phyloP scores from a whole-genome alignment of 2,888 invertebrate species.

The Clostera curtula region DNA sequence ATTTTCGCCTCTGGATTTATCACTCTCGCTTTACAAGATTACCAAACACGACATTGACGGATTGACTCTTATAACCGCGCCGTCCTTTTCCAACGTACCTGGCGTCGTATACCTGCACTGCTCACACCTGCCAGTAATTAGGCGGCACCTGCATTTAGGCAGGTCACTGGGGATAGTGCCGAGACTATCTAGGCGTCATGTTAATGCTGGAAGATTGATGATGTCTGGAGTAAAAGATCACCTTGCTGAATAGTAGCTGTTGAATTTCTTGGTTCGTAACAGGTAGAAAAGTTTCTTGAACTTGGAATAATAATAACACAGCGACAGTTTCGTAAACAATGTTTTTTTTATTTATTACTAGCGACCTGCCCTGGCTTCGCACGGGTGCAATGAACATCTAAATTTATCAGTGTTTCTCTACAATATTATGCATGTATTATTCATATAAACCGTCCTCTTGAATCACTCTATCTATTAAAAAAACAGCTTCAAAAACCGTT shows the following conservation, averaged over 20 bases:
- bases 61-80: constrained; percentile 48
- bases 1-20: constrained; percentile 57
- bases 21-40: constrained; percentile 64
- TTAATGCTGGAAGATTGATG: constrained; percentile 65
- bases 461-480: too few relatives aligned
- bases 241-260: constrained; percentile 23
- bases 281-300: too few relatives aligned
- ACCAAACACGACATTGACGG: constrained; percentile 66
- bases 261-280: too few relatives aligned
- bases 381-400: too few relatives aligned
- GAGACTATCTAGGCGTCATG: constrained; percentile 60
- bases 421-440: too few relatives aligned
- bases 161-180: constrained; percentile 52
- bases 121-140: constrained; percentile 50
- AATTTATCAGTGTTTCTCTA: too few relatives aligned
- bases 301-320: too few relatives aligned
- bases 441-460: too few relatives aligned
- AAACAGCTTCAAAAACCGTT: too few relatives aligned
- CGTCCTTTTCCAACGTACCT: constrained; percentile 31
- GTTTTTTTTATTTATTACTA: too few relatives aligned
- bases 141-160: constrained; percentile 65
- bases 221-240: constrained; percentile 25
- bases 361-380: too few relatives aligned
- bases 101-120: constrained; percentile 24
- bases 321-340: too few relatives aligned